phyloP scores from a whole-genome alignment of 2,888 invertebrate genomes.

The Coelogynopora nodosa region DNA sequence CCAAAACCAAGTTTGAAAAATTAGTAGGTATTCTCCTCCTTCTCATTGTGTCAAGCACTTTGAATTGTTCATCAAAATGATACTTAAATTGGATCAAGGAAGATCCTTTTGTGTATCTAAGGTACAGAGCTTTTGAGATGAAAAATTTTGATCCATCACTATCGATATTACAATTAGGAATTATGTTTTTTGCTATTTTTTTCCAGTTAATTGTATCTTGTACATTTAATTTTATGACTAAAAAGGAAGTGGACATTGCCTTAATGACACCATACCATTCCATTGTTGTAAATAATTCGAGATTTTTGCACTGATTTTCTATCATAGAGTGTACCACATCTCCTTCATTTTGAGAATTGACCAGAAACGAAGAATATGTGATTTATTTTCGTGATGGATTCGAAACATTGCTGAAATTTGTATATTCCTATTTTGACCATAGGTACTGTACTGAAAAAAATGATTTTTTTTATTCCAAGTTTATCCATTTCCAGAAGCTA shows the following conservation, averaged over 20 bases:
- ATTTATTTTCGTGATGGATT: background rate
- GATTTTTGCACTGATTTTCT: background rate
- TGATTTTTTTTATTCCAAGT: background rate
- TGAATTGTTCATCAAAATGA: too few relatives aligned
- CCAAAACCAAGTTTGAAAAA: background rate
- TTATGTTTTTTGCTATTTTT: background rate
- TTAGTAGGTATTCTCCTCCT: background rate
- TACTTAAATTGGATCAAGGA: too few relatives aligned
- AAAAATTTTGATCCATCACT: background rate
- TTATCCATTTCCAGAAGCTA: background rate
- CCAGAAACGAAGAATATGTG: background rate
- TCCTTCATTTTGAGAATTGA: background rate
- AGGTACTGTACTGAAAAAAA: background rate
- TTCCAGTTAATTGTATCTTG: background rate
- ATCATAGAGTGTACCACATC: background rate
- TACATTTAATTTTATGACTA: background rate
- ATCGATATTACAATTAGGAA: background rate
- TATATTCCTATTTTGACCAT: background rate
- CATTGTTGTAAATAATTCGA: background rate
- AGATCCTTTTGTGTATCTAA: background rate
- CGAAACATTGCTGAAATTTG: background rate
- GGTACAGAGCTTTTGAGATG: background rate
- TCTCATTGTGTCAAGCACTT: background rate
- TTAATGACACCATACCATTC: background rate
- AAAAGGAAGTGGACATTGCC: background rate